phyloP scores from a whole-genome alignment of 1,140 invertebrate species.

The Tetragonula clypearis region DNA sequence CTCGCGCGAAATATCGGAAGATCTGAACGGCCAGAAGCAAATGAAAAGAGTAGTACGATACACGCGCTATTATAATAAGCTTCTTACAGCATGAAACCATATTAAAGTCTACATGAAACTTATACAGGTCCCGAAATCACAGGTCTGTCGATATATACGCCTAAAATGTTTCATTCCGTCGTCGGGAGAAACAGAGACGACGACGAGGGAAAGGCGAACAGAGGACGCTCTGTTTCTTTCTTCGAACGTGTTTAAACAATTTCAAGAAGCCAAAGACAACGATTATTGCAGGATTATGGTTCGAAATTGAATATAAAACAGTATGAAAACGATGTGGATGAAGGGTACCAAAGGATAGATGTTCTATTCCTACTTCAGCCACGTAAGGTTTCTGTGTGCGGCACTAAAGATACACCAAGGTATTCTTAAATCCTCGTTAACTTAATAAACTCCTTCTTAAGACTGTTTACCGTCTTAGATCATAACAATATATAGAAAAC shows the following conservation, averaged over 20 bases:
- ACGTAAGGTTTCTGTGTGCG: constrained; percentile 68
- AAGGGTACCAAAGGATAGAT: constrained; percentile 40
- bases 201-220: background rate
- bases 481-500: constrained; percentile 63
- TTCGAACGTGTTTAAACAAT: background rate
- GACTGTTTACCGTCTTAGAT: constrained; percentile 78
- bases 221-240: background rate
- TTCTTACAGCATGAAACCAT: constrained; percentile 53
- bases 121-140: background rate
- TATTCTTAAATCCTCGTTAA: constrained; percentile 79
- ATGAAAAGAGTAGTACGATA: background rate
- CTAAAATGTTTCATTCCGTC: background rate
- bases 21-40: background rate
- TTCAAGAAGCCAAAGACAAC: background rate
- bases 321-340: background rate
- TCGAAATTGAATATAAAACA: background rate
- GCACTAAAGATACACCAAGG: constrained; percentile 76
- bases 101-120: constrained; percentile 44
- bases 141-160: background rate
- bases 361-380: constrained; percentile 55
- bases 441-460: constrained; percentile 78
- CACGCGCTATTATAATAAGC: constrained; percentile 45
- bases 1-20: background rate
- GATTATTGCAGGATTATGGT: background rate
- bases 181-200: too few species aligned